Evolutionary conservation across 2,888 invertebrate species (phyloP).

Genomic region (Lasioglossum calceatum): DNA sequence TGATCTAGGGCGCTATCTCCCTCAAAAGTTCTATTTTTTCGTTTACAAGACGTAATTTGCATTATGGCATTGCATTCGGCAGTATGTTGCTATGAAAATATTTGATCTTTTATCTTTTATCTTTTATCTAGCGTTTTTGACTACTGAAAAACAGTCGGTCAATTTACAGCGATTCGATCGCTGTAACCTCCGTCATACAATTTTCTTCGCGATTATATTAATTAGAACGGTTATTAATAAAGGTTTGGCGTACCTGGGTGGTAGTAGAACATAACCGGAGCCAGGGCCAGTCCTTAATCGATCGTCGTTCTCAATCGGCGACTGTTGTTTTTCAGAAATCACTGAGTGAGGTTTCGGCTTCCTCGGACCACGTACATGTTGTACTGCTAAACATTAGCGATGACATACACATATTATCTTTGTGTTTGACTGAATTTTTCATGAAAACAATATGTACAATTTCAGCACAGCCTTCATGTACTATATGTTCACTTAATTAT

Average conservation of each 20-base stretch:
- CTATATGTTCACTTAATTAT: background rate
- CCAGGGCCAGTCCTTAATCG: slow-evolving; percentile 74
- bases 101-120: too few species aligned
- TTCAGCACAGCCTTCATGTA: background rate
- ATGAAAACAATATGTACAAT: background rate
- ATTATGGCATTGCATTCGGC: too few species aligned
- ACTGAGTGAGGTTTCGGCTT: slow-evolving; percentile 93
- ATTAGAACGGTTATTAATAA: background rate
- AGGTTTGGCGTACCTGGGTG: slow-evolving; percentile 68
- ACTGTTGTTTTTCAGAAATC: slow-evolving; percentile 78
- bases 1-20: too few species aligned
- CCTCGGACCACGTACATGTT: slow-evolving; percentile 97
- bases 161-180: too few species aligned
- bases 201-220: background rate
- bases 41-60: too few species aligned
- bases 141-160: too few species aligned
- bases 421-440: background rate
- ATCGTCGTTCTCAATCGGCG: slow-evolving; percentile 76
- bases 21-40: too few species aligned
- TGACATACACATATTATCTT: slow-evolving; percentile 51
- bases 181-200: too few species aligned
- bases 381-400: slow-evolving; percentile 90
- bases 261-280: slow-evolving; percentile 61
- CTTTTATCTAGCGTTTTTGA: too few species aligned
- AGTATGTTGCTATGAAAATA: too few species aligned